Base-by-base conservation (phyloP, 1,140 invertebrate species). In the Drosophila erecta region DNA sequence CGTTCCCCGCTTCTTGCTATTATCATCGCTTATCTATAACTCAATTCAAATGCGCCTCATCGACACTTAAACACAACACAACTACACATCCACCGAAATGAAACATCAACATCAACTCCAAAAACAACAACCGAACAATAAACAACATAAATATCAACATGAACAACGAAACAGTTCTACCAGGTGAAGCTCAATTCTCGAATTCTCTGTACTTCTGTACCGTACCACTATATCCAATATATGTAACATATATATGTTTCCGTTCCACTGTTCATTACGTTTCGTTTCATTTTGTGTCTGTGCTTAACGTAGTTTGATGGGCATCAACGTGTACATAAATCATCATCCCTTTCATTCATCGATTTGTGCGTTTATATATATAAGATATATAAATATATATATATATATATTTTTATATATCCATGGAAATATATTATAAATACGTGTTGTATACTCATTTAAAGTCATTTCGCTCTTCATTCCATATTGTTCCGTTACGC, bases 121-220 rank as follows among this genome's bases (percentile, higher is more conserved):
- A 79, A 51, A 54, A 79, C 46, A 58, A 77, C 76, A 62, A 79
- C 72, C 43, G 61, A 76, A 27, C 44, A 50, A 72, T 41, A 56
- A 50, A 66, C 37, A 54, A 59, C 43, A 60, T 56, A 56, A 62
- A 75, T 27, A 59, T 61, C 65, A 79, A 79, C 67, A 61, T 70
- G 64, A 76, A 73, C 71, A 71, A 87, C 83, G 30, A 30, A 79
- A 85, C 86, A 90, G 85, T 90, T 90, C 81, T 90, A 90, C 85
- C 85, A 90, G 85, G 85, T 90, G 85, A 90, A 90, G 86, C 86
- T 81, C 79, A 87, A 89, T 67, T 87, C 69, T 89, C 49, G 71
- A 73, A 79, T 89, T 89, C 50, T 73, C 46, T 70, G 72, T 78
- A 80, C 76, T 43, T 38, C 37, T 38, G 37, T 38, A 38, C 37